Conservation (phyloP, 2,113 vertebrate species). For the Chaetorhynchus papuensis region DNA sequence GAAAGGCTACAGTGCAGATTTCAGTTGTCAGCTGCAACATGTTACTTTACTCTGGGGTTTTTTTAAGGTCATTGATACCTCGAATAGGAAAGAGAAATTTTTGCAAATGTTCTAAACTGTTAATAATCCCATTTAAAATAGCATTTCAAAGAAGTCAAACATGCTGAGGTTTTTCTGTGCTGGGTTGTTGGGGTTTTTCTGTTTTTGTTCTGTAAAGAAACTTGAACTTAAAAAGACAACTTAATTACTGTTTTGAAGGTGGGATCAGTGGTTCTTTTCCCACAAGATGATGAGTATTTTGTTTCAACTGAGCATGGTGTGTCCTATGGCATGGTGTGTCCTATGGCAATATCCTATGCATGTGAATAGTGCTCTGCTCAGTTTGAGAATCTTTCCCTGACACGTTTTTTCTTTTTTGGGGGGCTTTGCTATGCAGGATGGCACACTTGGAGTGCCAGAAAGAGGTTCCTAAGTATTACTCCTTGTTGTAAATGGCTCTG, state of each 20-base stretch:
- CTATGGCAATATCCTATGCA: fast-evolving
- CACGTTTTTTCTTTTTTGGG: not conserved
- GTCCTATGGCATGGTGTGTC: no score
- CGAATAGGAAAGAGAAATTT: not conserved
- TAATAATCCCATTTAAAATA: not conserved
- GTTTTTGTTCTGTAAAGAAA: not conserved
- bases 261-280: not conserved
- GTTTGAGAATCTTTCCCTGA: not conserved
- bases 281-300: not conserved
- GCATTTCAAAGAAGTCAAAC: not conserved
- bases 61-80: not conserved
- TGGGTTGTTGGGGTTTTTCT: not conserved
- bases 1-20: not conserved
- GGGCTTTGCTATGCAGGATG: not conserved
- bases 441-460: not conserved
- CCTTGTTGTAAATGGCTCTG: not conserved
- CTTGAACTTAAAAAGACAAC: not conserved
- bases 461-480: not conserved
- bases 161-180: not conserved
- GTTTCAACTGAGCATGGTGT: not conserved
- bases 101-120: not conserved
- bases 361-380: not conserved
- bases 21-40: not conserved
- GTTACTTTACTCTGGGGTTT: not conserved
- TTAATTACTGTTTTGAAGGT: not conserved